phyloP scores from a whole-genome alignment of 2,113 vertebrate species.

The Ascaphus truei region DNA sequence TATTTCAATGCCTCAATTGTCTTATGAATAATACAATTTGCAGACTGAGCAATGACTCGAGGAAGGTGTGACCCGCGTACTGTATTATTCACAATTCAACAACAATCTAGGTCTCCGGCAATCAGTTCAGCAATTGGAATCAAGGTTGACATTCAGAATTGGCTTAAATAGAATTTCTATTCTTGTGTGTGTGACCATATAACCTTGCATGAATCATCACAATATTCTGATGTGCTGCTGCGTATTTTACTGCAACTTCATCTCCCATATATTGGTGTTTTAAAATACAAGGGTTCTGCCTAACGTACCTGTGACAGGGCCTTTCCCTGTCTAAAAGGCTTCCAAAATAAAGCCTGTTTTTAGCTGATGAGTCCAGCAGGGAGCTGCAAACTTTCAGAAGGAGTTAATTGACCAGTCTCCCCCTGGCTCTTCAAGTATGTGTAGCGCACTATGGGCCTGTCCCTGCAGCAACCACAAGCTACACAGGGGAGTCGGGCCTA shows the following conservation, averaged over 20 bases:
- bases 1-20: not conserved
- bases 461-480: too few relatives aligned
- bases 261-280: not conserved
- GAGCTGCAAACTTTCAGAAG: too few relatives aligned
- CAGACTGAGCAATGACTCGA: not conserved
- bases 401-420: too few relatives aligned
- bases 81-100: not conserved
- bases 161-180: slow-evolving; percentile 22
- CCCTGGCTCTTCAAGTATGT: too few relatives aligned
- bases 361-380: too few relatives aligned
- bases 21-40: not conserved
- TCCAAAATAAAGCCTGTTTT: too few relatives aligned
- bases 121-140: not conserved
- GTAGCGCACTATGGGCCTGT: too few relatives aligned
- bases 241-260: not conserved
- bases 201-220: slow-evolving; percentile 6
- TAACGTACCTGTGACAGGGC: too few relatives aligned
- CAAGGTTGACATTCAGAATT: slow-evolving; percentile 14
- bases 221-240: not conserved
- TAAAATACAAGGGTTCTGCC: too few relatives aligned
- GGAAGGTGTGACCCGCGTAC: not conserved
- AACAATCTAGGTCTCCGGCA: not conserved
- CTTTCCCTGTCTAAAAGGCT: too few relatives aligned
- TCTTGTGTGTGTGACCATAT: not conserved
- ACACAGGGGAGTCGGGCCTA: too few relatives aligned